A percentile compares a stretch with the other conserved stretches of the same genome.
phyloP scores from a whole-genome alignment of 2,888 invertebrate genomes.

The Ophion costatus region DNA sequence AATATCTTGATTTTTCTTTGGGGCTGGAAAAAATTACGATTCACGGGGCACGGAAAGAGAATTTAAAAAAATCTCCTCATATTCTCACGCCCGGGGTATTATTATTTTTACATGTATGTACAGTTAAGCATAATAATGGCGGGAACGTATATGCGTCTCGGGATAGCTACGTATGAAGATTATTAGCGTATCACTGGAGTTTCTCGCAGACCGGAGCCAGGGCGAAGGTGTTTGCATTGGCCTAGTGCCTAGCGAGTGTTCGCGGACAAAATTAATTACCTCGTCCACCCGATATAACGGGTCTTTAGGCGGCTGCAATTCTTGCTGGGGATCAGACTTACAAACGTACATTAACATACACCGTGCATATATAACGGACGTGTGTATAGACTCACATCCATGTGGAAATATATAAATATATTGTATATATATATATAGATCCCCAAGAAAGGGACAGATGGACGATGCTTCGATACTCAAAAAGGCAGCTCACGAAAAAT shows the following conservation, averaged over 20 bases:
- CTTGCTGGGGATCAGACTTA: slow-evolving; percentile 39
- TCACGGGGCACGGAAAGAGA: neutral
- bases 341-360: slow-evolving; percentile 43
- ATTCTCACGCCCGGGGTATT: slow-evolving; percentile 27
- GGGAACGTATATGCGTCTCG: slow-evolving; percentile 10
- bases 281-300: slow-evolving; percentile 81
- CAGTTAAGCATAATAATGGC: slow-evolving; percentile 46
- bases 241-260: slow-evolving; percentile 79
- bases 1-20: neutral
- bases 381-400: neutral
- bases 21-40: neutral
- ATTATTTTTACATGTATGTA: slow-evolving; percentile 12
- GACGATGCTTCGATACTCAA: no score
- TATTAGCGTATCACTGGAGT: slow-evolving; percentile 51
- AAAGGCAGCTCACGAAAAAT: no score
- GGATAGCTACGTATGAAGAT: slow-evolving; percentile 41
- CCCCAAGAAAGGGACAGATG: no score
- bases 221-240: slow-evolving; percentile 80
- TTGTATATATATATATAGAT: no score
- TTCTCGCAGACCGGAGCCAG: slow-evolving; percentile 59
- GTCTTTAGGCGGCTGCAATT: slow-evolving; percentile 75
- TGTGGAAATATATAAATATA: no score
- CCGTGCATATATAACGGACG: neutral
- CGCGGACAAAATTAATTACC: slow-evolving; percentile 82
- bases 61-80: slow-evolving; percentile 1